A percentile compares a stretch with the other conserved stretches of the same genome.
These are phyloP conservation scores for Fragum fragum DNA, from an alignment of 2,888 invertebrate genomes.

Conservation along the genomic window DNA sequence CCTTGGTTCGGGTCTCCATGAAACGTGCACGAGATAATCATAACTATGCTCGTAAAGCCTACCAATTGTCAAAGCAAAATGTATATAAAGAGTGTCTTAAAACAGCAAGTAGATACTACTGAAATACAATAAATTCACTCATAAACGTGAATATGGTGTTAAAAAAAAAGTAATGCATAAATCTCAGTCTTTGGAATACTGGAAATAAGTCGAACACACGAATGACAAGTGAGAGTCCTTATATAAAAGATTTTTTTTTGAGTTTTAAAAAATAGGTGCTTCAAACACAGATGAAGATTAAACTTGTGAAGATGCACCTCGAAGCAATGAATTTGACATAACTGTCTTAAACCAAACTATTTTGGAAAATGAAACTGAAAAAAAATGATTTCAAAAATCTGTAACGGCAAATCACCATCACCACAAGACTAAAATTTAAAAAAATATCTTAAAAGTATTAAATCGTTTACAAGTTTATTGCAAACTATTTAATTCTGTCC, in stretches of 20 bases:
- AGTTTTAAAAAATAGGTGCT: too few relatives aligned
- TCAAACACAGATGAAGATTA: neutral
- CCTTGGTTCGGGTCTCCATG: constrained; percentile 47
- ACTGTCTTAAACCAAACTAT: neutral
- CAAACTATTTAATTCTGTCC: constrained; percentile 35
- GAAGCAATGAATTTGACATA: neutral
- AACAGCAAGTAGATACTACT: constrained; percentile 15
- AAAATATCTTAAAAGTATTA: constrained; percentile 23
- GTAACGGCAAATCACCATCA: constrained; percentile 10
- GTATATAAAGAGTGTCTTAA: constrained; percentile 6
- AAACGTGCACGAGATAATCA: constrained; percentile 37
- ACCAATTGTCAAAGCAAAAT: constrained; percentile 22
- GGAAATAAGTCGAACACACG: constrained; percentile 15
- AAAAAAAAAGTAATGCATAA: constrained; percentile 20
- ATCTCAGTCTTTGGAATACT: constrained; percentile 1
- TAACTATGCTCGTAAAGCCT: constrained; percentile 15
- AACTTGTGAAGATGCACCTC: neutral
- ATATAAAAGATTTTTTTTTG: neutral
- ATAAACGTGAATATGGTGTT: neutral
- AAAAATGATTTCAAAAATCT: neutral
- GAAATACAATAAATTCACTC: constrained; percentile 16
- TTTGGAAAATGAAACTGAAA: neutral
- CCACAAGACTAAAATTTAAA: constrained; percentile 28
- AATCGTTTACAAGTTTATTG: constrained; percentile 6
- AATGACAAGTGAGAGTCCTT: neutral